A percentile compares a stretch with the other conserved stretches of the same genome.
Conservation (phyloP, 2,113 vertebrate species). For the Helogale parvula region DNA sequence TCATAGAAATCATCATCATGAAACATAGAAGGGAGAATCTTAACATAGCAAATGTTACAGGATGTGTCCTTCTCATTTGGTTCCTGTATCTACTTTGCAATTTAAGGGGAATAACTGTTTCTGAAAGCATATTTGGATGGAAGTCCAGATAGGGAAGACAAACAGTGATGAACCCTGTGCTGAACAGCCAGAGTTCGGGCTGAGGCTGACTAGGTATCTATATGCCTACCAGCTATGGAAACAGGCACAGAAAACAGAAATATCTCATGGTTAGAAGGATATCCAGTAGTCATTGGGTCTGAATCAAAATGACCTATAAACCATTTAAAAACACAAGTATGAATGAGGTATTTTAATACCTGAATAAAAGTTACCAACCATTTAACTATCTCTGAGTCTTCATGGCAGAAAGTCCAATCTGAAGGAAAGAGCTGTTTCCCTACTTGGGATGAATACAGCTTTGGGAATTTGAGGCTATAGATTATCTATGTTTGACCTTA, state of each 20-base stretch:
- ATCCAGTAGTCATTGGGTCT: not conserved
- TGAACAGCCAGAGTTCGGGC: not conserved
- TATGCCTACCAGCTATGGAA: not conserved
- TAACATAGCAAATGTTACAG: not conserved
- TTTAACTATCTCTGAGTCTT: not conserved
- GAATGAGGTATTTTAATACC: not conserved
- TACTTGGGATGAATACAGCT: not conserved
- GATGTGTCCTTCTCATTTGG: slow-evolving; percentile 14
- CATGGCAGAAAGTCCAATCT: not conserved
- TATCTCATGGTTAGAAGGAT: not conserved
- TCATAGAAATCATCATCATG: slow-evolving; percentile 34
- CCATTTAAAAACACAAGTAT: not conserved
- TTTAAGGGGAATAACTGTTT: slow-evolving; percentile 14
- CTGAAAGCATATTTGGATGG: not conserved
- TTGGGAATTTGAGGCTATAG: not conserved
- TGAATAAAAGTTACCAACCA: not conserved
- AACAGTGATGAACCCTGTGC: not conserved
- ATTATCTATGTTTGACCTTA: not conserved
- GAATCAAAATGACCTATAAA: not conserved
- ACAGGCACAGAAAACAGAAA: not conserved
- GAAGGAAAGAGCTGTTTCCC: not conserved
- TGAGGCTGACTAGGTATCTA: not conserved
- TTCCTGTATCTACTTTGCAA: not conserved
- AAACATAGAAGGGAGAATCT: not conserved
- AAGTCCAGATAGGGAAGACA: not conserved